Evolutionary conservation across 2,797 vertebrate genomes (phyloP), one percentile per base, ranked within the genome.

Genomic region (Jordanella pulchra): DNA sequence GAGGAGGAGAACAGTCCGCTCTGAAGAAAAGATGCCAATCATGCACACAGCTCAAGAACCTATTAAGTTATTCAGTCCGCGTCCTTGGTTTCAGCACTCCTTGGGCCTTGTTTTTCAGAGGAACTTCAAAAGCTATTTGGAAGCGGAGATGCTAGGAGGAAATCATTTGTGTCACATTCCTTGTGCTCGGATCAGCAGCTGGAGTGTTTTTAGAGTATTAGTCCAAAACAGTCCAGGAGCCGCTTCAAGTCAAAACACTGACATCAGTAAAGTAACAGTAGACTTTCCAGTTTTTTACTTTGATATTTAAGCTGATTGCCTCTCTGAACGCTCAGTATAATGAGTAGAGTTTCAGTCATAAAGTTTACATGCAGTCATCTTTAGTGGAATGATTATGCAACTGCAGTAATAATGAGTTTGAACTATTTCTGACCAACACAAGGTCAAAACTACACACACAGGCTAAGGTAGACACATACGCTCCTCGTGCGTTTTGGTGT

Each of bases 71-170:
- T 88, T 87, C 86, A 85, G 79, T 83, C 42, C 53, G 63, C 77
- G 89, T 85, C 92, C 92, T 94, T 93, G 91, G 90, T 88, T 91
- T 90, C 84, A 82, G 74, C 85, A 86, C 91, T 86, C 91, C 84
- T 81, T 79, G 66, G 66, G 84, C 73, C 86, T 81, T 92, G 89
- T 90, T 92, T 93, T 89, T 87, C 69, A 83, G 84, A 77, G 64
- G 67, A 60, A 90, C 88, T 90, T 93, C 89, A 93, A 91, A 91
- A 73, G 75, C 77, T 84, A 84, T 83, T 71, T 51, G 72, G 83
- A 54, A 89, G 78, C 21, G 27, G 85, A 84, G 81, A 83, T 81
- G 75, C 70, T 89, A 84, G 90, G 91, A 91, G 91, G 89, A 89
- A 89, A 89, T 90, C 67, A 83, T 89, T 87, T 84, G 90, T 84